These are phyloP conservation scores for Rhopalosiphum maidis DNA, from an alignment of 1,140 invertebrate species.

Conservation along the genomic window DNA sequence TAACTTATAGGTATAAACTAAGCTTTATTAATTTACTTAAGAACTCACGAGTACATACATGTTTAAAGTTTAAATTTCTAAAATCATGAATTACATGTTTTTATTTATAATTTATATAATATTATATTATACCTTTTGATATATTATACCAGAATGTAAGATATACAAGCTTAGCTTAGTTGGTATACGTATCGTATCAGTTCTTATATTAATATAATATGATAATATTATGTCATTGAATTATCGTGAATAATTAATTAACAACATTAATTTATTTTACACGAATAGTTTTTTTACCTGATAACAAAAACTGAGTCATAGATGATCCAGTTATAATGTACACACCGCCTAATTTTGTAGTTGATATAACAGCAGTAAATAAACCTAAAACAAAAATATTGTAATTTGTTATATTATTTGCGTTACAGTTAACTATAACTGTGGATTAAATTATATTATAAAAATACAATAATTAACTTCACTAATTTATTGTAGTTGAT, in stretches of 20 bases:
- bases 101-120: neutral
- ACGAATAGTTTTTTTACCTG: neutral
- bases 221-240: no score
- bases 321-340: slow-evolving; percentile 1
- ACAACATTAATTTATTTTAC: neutral
- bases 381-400: slow-evolving; percentile 35
- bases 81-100: neutral
- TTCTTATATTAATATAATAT: no score
- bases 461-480: neutral
- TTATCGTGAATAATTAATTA: no score
- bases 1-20: neutral
- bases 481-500: neutral
- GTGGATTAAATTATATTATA: no score
- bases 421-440: neutral
- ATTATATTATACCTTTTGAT: no score
- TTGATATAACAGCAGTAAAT: slow-evolving; percentile 11
- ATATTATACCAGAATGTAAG: no score
- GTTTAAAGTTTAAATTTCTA: neutral
- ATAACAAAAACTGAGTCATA: slow-evolving; percentile 24
- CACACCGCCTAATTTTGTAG: neutral
- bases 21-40: neutral
- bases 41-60: neutral
- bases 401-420: neutral
- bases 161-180: no score
- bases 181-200: no score